Conservation (phyloP, 2,113 vertebrate species). For the Callionymus lyra region DNA sequence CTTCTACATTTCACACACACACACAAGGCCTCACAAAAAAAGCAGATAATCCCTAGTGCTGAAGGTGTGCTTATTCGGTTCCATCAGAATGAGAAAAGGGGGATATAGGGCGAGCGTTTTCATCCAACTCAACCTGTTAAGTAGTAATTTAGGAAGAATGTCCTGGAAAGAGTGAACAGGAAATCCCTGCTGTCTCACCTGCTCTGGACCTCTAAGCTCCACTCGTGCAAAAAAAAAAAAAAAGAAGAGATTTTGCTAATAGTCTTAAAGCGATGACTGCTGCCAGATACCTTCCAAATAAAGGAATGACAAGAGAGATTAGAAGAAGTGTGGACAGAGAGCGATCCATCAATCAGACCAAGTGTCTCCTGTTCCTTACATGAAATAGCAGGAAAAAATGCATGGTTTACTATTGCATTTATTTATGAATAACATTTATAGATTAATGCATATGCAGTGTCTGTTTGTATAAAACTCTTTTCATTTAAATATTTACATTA, state of each 20-base stretch:
- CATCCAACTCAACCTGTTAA: conserved; percentile 44
- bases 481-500: too few species aligned
- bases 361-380: too few species aligned
- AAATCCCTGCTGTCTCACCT: conserved; percentile 61
- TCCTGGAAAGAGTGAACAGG: conserved; percentile 49
- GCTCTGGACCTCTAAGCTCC: conserved; percentile 48
- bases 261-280: conserved; percentile 37
- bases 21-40: conserved; percentile 19
- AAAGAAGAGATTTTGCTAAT: conserved; percentile 43
- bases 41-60: conserved; percentile 42
- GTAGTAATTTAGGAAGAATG: conserved; percentile 57
- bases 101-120: conserved; percentile 4
- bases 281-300: conserved; percentile 13
- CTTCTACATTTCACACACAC: conserved; percentile 17
- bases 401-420: too few species aligned
- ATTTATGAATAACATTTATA: too few species aligned
- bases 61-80: conserved; percentile 2
- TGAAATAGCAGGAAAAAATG: too few species aligned
- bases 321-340: conserved; percentile 11
- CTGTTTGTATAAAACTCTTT: too few species aligned
- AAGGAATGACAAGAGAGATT: conserved; percentile 19
- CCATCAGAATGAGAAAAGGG: background rate
- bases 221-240: conserved; percentile 42
- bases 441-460: too few species aligned
- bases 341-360: too few species aligned